Base-by-base conservation (phyloP, 1,140 invertebrate genomes). In the Drosophila arizonae region DNA sequence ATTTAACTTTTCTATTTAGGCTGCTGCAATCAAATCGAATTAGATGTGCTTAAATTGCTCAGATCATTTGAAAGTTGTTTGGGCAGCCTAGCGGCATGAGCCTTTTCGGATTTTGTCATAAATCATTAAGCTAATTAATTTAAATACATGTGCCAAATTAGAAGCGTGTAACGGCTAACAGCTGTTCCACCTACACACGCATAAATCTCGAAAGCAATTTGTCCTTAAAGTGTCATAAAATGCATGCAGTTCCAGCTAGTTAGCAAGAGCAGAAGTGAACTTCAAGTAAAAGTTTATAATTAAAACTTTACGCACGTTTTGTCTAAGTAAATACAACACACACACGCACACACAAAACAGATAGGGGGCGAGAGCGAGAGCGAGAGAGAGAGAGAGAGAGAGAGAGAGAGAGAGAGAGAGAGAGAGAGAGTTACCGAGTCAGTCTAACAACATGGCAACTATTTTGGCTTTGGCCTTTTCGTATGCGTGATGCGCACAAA, bases 281-380 rank as follows among this genome's bases (percentile, higher is more conserved):
- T 77, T 63, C 72, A 54, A 76, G 64, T 60, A 86, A 79, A 86
- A 86, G 72, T 81, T 81, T 86, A 76, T 81, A 86, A 87, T 86
- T 86, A 86, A 86, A 86, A 87, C 82, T 86, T 86, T 79, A 86
- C 82, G 82, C 82, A 86, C 82, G 82, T 86, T 87, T 86, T 86
- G 81, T 77, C 82, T 81, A 79, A 86, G 81, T 86, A 86, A 86
- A 86, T 86, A 87, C 72, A 62, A 54, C 52, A 50, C 55, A 33
- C 33, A 33, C 6, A 33, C 51, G 43, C 33, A 5, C 21, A 62
- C 4, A 13, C 10, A 13, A 24, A 24, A 24, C 21, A 24, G 21
- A 24, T 24, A 24, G 21, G 2, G 21, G 21, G 21, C 21, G 21
- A 24, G 21, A 24, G 21, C 1, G 28, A 30, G 28, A 30, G 28